Conservation (phyloP, 2,888 invertebrate species). For the Caenorhabditis japonica region DNA sequence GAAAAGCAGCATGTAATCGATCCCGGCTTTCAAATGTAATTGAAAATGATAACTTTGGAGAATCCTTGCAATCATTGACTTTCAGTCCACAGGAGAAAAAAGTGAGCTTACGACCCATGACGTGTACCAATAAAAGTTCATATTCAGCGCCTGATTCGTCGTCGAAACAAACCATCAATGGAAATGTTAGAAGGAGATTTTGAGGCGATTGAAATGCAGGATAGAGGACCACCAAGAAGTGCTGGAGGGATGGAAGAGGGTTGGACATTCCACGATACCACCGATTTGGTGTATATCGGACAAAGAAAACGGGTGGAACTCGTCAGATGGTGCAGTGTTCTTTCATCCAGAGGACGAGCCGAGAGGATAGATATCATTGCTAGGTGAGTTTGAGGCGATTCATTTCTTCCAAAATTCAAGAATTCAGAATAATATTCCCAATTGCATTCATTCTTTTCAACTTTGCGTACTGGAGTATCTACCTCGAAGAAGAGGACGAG, state of each 20-base stretch:
- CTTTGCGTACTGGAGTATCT: constrained; percentile 76
- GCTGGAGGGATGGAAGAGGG: constrained; percentile 62
- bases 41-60: constrained; percentile 67
- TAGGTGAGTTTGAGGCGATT: constrained; percentile 45
- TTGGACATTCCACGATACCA: constrained; percentile 64
- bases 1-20: constrained; percentile 73
- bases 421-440: constrained; percentile 75
- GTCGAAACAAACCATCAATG: constrained; percentile 60
- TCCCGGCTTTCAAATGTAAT: constrained; percentile 75
- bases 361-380: constrained; percentile 76
- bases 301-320: constrained; percentile 75
- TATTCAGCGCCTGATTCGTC: constrained; percentile 62
- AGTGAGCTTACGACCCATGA: too few species aligned
- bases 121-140: too few species aligned
- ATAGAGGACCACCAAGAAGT: constrained; percentile 42
- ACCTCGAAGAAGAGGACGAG: constrained; percentile 67
- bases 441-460: constrained; percentile 75
- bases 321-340: constrained; percentile 74
- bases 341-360: constrained; percentile 73
- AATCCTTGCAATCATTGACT: constrained; percentile 54
- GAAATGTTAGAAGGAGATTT: constrained; percentile 61
- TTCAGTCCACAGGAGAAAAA: constrained; percentile 68
- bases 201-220: constrained; percentile 55
- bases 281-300: constrained; percentile 57
- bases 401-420: neutral